phyloP scores from a whole-genome alignment of 2,888 invertebrate genomes.

The Aricia artaxerxes region DNA sequence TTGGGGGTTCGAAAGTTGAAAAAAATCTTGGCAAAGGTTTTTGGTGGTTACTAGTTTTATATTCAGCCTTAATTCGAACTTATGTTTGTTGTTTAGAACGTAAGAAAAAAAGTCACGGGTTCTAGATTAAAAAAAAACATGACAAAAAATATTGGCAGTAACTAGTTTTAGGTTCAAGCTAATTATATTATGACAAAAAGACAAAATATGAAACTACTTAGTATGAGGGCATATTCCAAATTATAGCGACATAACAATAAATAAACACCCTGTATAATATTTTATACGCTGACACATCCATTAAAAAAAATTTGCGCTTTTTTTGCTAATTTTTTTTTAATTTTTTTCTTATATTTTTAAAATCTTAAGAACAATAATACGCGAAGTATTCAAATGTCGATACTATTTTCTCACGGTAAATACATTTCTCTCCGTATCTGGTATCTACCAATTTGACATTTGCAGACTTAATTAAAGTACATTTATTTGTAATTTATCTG shows the following conservation, averaged over 20 bases:
- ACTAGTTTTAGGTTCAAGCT: slow-evolving; percentile 37
- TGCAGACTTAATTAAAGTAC: slow-evolving; percentile 46
- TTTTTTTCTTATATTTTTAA: too few species aligned
- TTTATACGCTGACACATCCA: not conserved
- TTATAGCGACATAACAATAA: not conserved
- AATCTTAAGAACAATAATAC: too few species aligned
- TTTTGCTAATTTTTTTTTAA: too few species aligned
- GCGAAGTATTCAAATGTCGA: not conserved
- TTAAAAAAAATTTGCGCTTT: too few species aligned
- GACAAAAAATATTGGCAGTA: not conserved
- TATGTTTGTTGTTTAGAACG: slow-evolving; percentile 24
- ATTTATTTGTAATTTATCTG: slow-evolving; percentile 44
- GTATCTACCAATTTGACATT: slow-evolving; percentile 42
- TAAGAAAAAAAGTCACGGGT: not conserved
- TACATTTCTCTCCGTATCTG: slow-evolving; percentile 26
- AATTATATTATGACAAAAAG: not conserved
- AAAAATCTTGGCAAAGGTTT: not conserved
- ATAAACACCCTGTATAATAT: not conserved
- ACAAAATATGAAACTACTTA: not conserved
- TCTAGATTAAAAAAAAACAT: not conserved
- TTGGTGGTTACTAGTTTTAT: not conserved
- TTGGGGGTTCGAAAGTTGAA: not conserved
- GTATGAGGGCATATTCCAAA: not conserved
- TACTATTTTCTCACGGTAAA: slow-evolving; percentile 8
- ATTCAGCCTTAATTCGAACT: slow-evolving; percentile 43